Conservation (phyloP, 1,140 invertebrate genomes). For the Hyles vespertilio region DNA sequence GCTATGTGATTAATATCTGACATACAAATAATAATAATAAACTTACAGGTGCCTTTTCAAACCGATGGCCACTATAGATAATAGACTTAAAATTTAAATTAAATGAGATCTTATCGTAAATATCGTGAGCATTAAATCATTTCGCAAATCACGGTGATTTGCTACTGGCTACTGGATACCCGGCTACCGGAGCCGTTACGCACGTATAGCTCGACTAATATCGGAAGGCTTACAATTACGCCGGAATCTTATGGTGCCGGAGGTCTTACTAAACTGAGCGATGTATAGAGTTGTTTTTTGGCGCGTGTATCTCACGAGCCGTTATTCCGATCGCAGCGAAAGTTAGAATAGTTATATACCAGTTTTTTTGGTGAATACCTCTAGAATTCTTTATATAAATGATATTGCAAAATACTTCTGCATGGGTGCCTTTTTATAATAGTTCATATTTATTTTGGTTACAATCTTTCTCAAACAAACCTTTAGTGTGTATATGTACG, state of each 20-base stretch:
- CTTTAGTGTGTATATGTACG: too few relatives aligned
- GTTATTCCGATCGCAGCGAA: conserved; percentile 65
- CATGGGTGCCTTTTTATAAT: too few relatives aligned
- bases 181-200: conserved; percentile 41
- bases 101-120: conserved; percentile 16
- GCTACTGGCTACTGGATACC: conserved; percentile 21
- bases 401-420: too few relatives aligned
- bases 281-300: conserved; percentile 45
- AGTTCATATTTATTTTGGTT: too few relatives aligned
- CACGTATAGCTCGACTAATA: conserved; percentile 2
- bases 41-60: conserved; percentile 5
- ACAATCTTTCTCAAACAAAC: too few relatives aligned
- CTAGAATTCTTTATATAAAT: too few relatives aligned
- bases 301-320: conserved; percentile 63
- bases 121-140: conserved; percentile 14
- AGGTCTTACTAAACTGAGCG: conserved; percentile 17
- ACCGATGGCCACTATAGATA: conserved; percentile 5
- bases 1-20: neutral
- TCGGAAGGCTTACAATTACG: neutral
- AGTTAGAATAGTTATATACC: conserved; percentile 69
- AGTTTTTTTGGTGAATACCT: conserved; percentile 42
- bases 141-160: conserved; percentile 22
- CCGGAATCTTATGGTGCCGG: neutral
- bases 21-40: conserved; percentile 1
- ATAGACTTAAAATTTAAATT: conserved; percentile 11